Conservation (phyloP, 1,140 invertebrate genomes). For the Drosophila novamexicana region DNA sequence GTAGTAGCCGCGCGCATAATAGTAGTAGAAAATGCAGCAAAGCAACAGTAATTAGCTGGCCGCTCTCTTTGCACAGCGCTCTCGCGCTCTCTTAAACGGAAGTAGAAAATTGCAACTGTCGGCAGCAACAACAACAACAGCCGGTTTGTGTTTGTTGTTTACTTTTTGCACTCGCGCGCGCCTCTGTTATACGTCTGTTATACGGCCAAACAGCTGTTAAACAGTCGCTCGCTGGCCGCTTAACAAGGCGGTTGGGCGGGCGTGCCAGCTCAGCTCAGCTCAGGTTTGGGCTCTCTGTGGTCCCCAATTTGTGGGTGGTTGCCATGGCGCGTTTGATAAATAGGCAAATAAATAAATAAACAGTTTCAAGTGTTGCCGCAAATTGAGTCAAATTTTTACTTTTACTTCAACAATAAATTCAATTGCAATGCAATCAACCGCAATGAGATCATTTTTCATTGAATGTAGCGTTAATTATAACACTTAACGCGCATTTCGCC, state of each 20-base stretch:
- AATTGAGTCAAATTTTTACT: constrained; percentile 76
- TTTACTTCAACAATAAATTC: constrained; percentile 22
- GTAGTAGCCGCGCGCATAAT: constrained; percentile 26
- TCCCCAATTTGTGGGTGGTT: constrained; percentile 46
- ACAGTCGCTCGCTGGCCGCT: constrained; percentile 18
- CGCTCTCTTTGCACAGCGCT: constrained; percentile 10
- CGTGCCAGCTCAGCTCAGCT: neutral
- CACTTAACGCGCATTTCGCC: constrained; percentile 15
- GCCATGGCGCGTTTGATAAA: constrained; percentile 72
- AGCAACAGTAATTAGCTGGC: constrained; percentile 17
- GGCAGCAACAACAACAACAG: constrained; percentile 66
- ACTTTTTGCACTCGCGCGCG: constrained; percentile 56
- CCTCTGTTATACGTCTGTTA: constrained; percentile 56
- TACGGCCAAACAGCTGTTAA: constrained; percentile 61
- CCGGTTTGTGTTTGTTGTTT: constrained; percentile 70
- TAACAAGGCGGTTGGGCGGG: neutral
- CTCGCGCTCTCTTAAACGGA: constrained; percentile 48
- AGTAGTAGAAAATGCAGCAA: constrained; percentile 26
- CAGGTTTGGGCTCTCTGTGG: constrained; percentile 19
- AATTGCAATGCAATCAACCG: constrained; percentile 37
- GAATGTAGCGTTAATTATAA: constrained; percentile 33
- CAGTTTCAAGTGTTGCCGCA: constrained; percentile 72
- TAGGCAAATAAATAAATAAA: constrained; percentile 75
- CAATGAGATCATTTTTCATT: constrained; percentile 24
- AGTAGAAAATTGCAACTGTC: constrained; percentile 55